Base-by-base conservation (phyloP, 2,113 vertebrate genomes). In the Phrynocephalus versicolor region DNA sequence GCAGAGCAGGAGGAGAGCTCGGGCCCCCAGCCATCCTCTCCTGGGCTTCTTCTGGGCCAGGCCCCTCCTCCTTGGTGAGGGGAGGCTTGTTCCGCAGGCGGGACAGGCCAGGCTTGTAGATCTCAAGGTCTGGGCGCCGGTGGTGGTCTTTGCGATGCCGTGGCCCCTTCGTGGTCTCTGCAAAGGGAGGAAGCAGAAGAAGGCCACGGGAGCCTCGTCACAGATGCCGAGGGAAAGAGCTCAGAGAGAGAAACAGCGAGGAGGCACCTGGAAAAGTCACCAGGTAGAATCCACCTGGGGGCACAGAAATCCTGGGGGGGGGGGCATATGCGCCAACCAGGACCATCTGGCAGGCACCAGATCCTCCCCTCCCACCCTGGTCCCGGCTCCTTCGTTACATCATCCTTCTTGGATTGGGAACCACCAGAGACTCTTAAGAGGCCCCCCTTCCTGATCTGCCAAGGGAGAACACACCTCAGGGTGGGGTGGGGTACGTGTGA, bases 71-170 rank as follows among this genome's bases (percentile, higher is more conserved):
- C 41, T 95, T 95, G 12, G 87, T 78, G 0, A n/a, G 37, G 69
- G 91, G 81, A 2, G 88, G n/a, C 86, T 95, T 97, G 88, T 83
- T 94, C 74, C 95, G 95, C 82, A 97, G 91, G 6, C 97, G 96
- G 78, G 97, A 97, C 57, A 96, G 89, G 30, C 95, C 95, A 1
- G 97, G 97, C 69, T 97, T 97, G 92, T 98, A 99, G 77, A 97
- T 97, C 92, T 98, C 97, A 81, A 98, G 91, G 91, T 98, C 98
- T 30, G 98, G 98, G 1, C 96, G 97, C 86, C 98, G 97, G 75
- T 94, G 97, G 75, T 94, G 96, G 87, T 98, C 98, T 81, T 95
- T 97, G 37, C 97, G 96, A n/a, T 95, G 95, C 65, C 97, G 96
- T 0, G 96, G 96, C 81, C 97, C 97, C 89, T 93, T 94, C 93